Percentiles rank a stretch among this genome's conserved stretches.
These are phyloP conservation scores for Lithosia quadra DNA, from an alignment of 2,888 invertebrate species.

Conservation along the genomic window DNA sequence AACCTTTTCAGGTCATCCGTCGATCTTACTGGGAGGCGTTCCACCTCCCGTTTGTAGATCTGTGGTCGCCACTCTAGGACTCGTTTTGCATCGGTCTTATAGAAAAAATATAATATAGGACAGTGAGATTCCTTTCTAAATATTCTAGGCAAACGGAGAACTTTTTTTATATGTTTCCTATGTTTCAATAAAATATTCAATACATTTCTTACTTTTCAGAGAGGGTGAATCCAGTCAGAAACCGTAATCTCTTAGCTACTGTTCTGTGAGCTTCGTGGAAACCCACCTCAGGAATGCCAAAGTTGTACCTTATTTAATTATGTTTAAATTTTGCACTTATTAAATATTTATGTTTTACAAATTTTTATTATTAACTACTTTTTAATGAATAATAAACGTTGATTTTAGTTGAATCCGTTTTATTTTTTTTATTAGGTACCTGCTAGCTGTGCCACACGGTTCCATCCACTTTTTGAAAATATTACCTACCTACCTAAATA, in stretches of 20 bases:
- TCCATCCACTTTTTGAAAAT: too few species aligned
- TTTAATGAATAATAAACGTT: background rate
- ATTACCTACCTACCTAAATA: too few species aligned
- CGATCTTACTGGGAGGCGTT: too few species aligned
- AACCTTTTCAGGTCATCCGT: too few species aligned
- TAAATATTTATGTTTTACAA: constrained; percentile 4
- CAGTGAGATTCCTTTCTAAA: too few species aligned
- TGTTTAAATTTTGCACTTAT: background rate
- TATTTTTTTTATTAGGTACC: background rate
- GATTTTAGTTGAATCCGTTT: background rate
- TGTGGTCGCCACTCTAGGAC: too few species aligned
- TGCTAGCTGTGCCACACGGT: background rate
- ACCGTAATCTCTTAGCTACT: background rate
- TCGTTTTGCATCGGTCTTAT: too few species aligned
- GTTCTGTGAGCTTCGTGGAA: background rate
- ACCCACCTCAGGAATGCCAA: background rate
- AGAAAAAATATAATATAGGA: too few species aligned
- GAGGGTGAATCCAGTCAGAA: constrained; percentile 3
- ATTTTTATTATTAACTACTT: background rate
- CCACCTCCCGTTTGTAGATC: too few species aligned
- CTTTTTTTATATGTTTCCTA: background rate
- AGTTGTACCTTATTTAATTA: background rate
- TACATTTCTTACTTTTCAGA: background rate
- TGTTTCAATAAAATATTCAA: background rate
- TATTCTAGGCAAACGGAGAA: too few species aligned